Conservation (phyloP, 1,140 invertebrate genomes). For the Thaumetopoea pityocampa region DNA sequence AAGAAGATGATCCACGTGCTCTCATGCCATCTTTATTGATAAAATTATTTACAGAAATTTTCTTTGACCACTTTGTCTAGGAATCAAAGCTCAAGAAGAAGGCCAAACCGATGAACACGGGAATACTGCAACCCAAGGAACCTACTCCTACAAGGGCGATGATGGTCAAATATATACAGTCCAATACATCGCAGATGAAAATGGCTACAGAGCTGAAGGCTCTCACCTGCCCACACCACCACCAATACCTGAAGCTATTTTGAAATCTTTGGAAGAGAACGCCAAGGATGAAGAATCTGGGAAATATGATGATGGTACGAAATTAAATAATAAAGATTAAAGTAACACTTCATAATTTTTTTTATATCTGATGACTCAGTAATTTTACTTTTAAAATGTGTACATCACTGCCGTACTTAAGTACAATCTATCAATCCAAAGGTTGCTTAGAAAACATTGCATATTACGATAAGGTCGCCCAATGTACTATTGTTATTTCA, state of each 20-base stretch:
- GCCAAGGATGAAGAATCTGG: slow-evolving; percentile 56
- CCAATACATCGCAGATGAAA: slow-evolving; percentile 77
- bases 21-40: too few species aligned
- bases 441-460: too few species aligned
- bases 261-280: slow-evolving; percentile 77
- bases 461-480: too few species aligned
- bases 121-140: slow-evolving; percentile 76
- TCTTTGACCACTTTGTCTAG: slow-evolving; percentile 35
- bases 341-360: too few species aligned
- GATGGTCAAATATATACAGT: slow-evolving; percentile 79
- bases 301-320: slow-evolving; percentile 53
- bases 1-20: too few species aligned
- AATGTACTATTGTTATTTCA: too few species aligned
- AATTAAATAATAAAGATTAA: not conserved
- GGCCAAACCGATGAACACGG: slow-evolving; percentile 37
- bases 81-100: slow-evolving; percentile 53
- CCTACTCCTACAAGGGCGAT: slow-evolving; percentile 79
- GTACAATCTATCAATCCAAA: too few species aligned
- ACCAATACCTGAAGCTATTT: slow-evolving; percentile 80
- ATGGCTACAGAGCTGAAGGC: slow-evolving; percentile 78
- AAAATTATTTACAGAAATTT: too few species aligned
- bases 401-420: too few species aligned
- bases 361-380: too few species aligned
- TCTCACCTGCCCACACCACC: slow-evolving; percentile 81
- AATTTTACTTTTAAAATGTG: too few species aligned